Evolutionary conservation across 1,140 invertebrate genomes (phyloP).

Genomic region (Paraescarpia echinospica): DNA sequence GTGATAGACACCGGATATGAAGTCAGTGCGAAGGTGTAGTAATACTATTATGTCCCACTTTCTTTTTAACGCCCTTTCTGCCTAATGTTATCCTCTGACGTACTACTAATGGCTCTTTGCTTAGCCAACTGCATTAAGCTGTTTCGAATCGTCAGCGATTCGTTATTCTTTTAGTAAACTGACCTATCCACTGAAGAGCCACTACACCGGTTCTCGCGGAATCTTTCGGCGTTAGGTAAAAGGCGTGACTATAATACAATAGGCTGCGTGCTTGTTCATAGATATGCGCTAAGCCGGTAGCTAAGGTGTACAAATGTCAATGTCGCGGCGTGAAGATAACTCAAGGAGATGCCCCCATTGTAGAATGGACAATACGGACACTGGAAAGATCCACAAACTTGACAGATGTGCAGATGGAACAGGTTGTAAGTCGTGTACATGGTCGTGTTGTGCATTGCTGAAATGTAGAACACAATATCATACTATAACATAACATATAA

Average conservation of each 20-base stretch:
- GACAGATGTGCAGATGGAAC: slow-evolving; percentile 90
- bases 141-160: neutral
- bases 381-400: slow-evolving; percentile 95
- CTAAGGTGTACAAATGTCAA: neutral
- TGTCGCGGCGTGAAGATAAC: neutral
- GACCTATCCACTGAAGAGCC: neutral
- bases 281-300: neutral
- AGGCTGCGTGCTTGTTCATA: neutral
- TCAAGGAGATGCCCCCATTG: slow-evolving; percentile 37
- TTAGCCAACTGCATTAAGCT: no score
- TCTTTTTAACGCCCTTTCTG: no score
- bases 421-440: slow-evolving; percentile 88
- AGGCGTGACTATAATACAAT: neutral
- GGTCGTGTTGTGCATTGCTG: slow-evolving; percentile 91
- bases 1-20: no score
- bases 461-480: neutral
- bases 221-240: neutral
- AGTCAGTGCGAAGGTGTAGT: no score
- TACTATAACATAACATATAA: no score
- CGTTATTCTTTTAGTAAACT: neutral
- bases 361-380: slow-evolving; percentile 87
- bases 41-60: no score
- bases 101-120: no score
- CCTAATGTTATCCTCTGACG: no score
- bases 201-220: neutral